Conservation (phyloP, 2,113 vertebrate genomes). For the Rissa tridactyla region DNA sequence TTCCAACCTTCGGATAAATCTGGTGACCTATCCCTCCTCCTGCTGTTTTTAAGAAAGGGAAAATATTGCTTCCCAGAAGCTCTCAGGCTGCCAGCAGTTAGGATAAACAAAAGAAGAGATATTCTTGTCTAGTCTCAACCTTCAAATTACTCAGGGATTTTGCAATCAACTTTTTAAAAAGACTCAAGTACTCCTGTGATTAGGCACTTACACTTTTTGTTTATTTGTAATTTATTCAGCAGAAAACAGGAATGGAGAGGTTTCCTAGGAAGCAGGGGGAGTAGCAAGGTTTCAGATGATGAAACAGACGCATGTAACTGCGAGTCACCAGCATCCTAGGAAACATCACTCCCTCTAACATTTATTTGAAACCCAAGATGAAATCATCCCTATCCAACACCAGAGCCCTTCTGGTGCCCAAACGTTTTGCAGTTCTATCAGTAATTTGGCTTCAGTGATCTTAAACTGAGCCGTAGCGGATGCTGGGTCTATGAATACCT, state of each 20-base stretch:
- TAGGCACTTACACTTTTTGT: background rate
- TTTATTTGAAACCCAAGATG: constrained; percentile 2
- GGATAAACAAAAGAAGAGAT: background rate
- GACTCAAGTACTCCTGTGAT: background rate
- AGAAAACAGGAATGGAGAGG: background rate
- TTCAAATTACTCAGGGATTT: background rate
- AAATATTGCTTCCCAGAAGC: background rate
- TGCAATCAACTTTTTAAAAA: background rate
- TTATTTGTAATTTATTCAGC: background rate
- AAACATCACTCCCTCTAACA: constrained; percentile 10
- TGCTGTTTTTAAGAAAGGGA: background rate
- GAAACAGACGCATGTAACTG: constrained; percentile 26
- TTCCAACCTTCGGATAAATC: background rate
- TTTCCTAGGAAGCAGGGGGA: background rate
- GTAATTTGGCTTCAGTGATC: background rate
- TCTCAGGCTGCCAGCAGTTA: background rate
- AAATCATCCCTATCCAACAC: background rate
- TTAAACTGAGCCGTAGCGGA: background rate
- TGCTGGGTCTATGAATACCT: background rate
- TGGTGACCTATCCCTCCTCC: background rate
- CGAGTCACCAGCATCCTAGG: background rate
- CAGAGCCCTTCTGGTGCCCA: background rate
- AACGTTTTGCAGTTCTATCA: background rate
- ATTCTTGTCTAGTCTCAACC: background rate
- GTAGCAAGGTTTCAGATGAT: background rate